Evolutionary conservation across 2,113 vertebrate genomes (phyloP), one percentile per base, ranked within the genome.

Genomic region (Geococcyx californianus): DNA sequence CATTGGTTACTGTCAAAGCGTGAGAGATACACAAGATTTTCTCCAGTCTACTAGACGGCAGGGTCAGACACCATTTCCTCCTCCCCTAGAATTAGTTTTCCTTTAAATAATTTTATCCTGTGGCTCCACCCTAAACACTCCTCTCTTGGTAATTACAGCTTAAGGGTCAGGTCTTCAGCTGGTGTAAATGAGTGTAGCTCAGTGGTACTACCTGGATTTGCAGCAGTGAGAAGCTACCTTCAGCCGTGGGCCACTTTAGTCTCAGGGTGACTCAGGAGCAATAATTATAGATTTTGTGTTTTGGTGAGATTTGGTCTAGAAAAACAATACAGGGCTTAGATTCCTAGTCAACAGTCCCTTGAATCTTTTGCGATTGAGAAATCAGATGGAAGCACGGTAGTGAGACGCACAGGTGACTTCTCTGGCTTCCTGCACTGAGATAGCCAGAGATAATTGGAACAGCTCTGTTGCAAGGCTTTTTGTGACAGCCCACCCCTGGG

Each of bases 261-360:
- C 70, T 62, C 25, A 16, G 72, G 67, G 36, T 97, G 94, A 89
- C 85, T 88, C 90, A 89, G 64, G 86, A 84, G 79, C 72, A 86
- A 5, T 62, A 66, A 80, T 4, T 11, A 80, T 36, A 16, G 36
- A 49, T 85, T 80, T 5, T 7, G 1, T 59, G 44, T 63, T 59
- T 45, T 23, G 72, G 40, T 74, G 88, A 88, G 90, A 79, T 94
- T 88, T 75, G 78, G 70, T 66, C 13, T 36, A 7, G 75, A 64
- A 78, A 49, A 92, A 77, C 88, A 94, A 77, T 36, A 5, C 70
- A 62, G 90, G 78, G 79, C 34, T 92, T 52, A 11, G 33, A 13
- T 63, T 45, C 73, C 47, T 51, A 4, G 38, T 44, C 75, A 67
- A 1, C 45, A 13, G 63, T 59, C 66, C 64, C 76, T 45, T 19